Evolutionary conservation across 92 coral and sea anemone species (phyloP).

Genomic region (Virgularia gustaviana): DNA sequence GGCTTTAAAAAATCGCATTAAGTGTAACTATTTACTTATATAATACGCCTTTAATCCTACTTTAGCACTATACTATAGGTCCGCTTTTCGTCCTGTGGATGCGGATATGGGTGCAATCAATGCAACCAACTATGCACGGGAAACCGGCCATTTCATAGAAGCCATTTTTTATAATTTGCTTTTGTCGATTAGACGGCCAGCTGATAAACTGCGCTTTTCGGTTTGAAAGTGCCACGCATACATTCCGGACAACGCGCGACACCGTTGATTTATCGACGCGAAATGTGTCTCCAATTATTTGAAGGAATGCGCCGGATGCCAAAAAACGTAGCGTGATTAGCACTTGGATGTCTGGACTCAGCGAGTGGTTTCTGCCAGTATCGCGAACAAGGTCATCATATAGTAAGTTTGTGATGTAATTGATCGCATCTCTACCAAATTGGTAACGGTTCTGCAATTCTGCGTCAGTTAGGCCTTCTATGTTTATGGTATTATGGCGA

Average conservation of each 20-base stretch:
- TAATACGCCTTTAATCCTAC: no score
- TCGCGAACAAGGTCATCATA: slow-evolving; percentile 11
- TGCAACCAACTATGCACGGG: no score
- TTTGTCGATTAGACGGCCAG: slow-evolving; percentile 8
- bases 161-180: background rate
- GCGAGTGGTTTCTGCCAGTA: background rate
- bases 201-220: background rate
- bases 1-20: no score
- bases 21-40: no score
- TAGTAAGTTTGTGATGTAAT: no score
- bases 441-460: background rate
- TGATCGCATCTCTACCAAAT: background rate
- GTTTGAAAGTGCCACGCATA: slow-evolving; percentile 9
- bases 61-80: no score
- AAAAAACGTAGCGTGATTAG: no score
- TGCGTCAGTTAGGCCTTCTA: no score
- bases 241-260: background rate
- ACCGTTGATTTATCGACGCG: background rate
- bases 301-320: background rate
- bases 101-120: slow-evolving; percentile 11
- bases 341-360: background rate
- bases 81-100: no score
- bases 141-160: slow-evolving; percentile 1
- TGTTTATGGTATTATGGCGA: background rate
- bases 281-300: slow-evolving; percentile 1